Conservation (phyloP, 2,797 vertebrate species). For the Huso huso region DNA sequence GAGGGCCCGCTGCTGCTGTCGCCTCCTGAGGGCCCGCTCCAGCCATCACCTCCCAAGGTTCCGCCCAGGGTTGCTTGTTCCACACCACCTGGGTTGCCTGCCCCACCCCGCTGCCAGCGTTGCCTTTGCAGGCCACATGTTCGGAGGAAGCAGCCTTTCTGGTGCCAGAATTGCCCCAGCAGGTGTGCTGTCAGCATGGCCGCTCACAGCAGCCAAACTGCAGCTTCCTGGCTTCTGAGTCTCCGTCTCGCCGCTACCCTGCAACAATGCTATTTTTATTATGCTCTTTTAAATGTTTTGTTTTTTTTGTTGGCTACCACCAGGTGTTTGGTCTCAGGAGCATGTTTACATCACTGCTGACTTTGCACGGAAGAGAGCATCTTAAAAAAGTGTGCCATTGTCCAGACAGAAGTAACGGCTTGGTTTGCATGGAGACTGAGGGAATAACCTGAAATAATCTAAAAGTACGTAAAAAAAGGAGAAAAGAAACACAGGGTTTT, state of each 20-base stretch:
- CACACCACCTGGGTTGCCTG: too few species aligned
- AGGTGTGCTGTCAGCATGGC: slow-evolving; percentile 26
- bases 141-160: too few species aligned
- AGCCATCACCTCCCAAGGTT: too few species aligned
- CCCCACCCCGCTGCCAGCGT: too few species aligned
- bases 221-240: slow-evolving; percentile 31
- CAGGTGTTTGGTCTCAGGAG: slow-evolving; percentile 15
- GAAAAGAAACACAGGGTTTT: too few species aligned
- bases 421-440: too few species aligned
- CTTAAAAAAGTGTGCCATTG: slow-evolving; percentile 3
- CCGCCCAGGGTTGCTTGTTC: too few species aligned
- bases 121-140: too few species aligned
- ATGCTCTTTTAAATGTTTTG: too few species aligned
- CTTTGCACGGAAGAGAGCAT: background rate
- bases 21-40: too few species aligned
- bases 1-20: too few species aligned
- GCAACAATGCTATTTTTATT: background rate
- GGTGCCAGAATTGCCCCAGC: slow-evolving; percentile 14
- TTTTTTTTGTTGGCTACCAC: background rate
- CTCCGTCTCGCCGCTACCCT: slow-evolving; percentile 23
- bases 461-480: background rate
- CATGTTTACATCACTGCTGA: background rate
- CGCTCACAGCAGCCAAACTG: slow-evolving; percentile 29
- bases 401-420: background rate
- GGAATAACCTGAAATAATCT: background rate